Base-by-base conservation (phyloP, 2,888 invertebrate genomes). In the Drosophila subsilvestris region DNA sequence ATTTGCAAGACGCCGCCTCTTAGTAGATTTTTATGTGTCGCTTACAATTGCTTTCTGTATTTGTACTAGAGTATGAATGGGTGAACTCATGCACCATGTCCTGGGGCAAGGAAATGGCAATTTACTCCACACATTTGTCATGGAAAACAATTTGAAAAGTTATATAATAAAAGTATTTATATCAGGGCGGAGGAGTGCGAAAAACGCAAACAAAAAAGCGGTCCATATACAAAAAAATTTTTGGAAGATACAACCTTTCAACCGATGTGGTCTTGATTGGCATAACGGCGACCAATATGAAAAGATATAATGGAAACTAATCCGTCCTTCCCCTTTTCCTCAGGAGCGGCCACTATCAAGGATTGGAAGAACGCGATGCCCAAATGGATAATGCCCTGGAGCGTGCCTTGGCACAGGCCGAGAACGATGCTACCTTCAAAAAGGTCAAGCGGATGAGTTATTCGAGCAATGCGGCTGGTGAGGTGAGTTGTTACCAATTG, bases 361-460 rank as follows among this genome's bases (percentile, higher is more conserved):
- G 89, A 0, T 49, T 90, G n/a, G 89, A 89, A 14, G 91, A 91
- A 63, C 90, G 90, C 10, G 91, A 75, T 71, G 93, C 93, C 45
- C 93, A 93, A 69, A 89, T 95, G 55, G 94, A 94, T 75, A 93
- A 93, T 9, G 95, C 94, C 53, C 86, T 95, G 53, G 95, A 95
- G 80, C 94, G 94, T 45, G 95, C 95, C 0, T 93, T 96, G 0
- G 93, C 94, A 68, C 95, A 95, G 90, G 94, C 95, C 0, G 92
- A 95, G 17, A 93, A 93, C 63, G 95, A 96, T 82, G 94, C 94
- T 44, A 95, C 95, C 0, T 95, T 95, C 80, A 93, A 94, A 65
- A 95, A 95, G 91, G 95, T 96, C 22, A 95, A 95, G 86, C 93
- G 95, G 67, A 94, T 95, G 93, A 95, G 95, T 87, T 96, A 95